A percentile compares a stretch with the other conserved stretches of the same genome.
Evolutionary conservation across 2,113 vertebrate genomes (phyloP).

Genomic region (Spea bombifrons): DNA sequence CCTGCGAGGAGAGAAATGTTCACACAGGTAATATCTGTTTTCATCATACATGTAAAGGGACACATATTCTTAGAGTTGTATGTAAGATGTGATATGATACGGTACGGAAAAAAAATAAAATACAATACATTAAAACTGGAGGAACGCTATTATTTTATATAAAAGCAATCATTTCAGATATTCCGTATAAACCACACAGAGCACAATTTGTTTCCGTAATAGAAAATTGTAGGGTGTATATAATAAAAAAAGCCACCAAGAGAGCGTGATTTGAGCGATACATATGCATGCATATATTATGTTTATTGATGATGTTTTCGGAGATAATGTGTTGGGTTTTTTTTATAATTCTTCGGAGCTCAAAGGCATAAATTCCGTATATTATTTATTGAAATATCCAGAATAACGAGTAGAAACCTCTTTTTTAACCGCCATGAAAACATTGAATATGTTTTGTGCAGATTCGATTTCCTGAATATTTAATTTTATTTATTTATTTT

Average conservation of each 20-base stretch:
- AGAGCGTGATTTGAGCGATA: slow-evolving; percentile 8
- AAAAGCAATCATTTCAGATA: neutral
- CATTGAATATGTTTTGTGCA: slow-evolving; percentile 5
- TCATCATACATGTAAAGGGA: neutral
- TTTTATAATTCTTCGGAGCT: slow-evolving; percentile 22
- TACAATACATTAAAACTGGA: slow-evolving; percentile 14
- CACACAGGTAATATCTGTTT: neutral
- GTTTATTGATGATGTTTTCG: slow-evolving; percentile 23
- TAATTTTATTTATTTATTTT: neutral
- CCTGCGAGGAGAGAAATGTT: neutral
- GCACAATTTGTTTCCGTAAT: slow-evolving; percentile 7
- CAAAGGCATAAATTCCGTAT: neutral
- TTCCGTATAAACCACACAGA: slow-evolving; percentile 12
- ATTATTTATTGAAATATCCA: slow-evolving; percentile 7
- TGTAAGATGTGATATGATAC: slow-evolving; percentile 8
- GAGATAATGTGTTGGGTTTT: slow-evolving; percentile 1
- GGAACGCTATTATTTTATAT: slow-evolving; percentile 4
- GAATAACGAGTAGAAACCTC: too few relatives aligned
- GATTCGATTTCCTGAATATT: slow-evolving; percentile 28
- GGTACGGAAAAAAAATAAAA: slow-evolving; percentile 13
- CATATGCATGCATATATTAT: slow-evolving; percentile 31
- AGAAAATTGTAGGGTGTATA: slow-evolving; percentile 32
- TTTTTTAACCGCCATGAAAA: neutral
- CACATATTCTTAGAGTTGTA: neutral
- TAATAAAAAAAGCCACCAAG: slow-evolving; percentile 10